Percentiles rank a stretch among this genome's conserved stretches.
Evolutionary conservation across 2,113 vertebrate species (phyloP).

Genomic region (Pterocles orientalis): DNA sequence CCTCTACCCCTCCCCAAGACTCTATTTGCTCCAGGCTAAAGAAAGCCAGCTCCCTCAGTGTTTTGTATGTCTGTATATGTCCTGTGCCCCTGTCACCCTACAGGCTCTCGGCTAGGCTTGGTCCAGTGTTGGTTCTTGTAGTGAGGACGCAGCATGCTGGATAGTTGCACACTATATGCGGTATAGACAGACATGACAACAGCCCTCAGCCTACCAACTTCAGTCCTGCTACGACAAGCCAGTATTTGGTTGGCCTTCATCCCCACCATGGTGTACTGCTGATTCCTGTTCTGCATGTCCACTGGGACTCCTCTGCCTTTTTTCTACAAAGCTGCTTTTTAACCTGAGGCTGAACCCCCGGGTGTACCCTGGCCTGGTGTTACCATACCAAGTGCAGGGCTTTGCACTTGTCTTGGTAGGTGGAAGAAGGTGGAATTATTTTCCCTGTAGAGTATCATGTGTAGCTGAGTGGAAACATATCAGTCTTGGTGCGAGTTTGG

Average conservation of each 20-base stretch:
- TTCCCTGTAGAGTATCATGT: rapidly evolving
- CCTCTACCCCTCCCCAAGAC: not conserved
- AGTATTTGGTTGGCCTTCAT: not conserved
- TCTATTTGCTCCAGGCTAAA: not conserved
- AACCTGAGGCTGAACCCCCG: no score
- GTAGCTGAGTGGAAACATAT: not conserved
- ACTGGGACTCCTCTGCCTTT: not conserved
- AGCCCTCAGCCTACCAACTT: not conserved
- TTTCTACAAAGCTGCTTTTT: not conserved
- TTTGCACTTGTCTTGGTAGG: not conserved
- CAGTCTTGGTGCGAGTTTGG: not conserved
- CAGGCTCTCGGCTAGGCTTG: not conserved
- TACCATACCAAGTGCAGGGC: not conserved
- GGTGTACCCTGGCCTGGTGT: not conserved
- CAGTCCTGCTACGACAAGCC: not conserved
- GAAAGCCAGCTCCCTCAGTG: not conserved
- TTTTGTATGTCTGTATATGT: not conserved
- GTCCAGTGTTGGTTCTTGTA: not conserved
- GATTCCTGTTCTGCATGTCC: not conserved
- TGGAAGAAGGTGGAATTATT: not conserved
- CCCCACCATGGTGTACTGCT: not conserved
- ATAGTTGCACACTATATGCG: no score
- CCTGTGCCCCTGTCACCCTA: not conserved
- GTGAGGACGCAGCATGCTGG: not conserved
- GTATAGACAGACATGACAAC: no score